Evolutionary conservation across 2,797 vertebrate species (phyloP).

Genomic region (Amazonetta brasiliensis): DNA sequence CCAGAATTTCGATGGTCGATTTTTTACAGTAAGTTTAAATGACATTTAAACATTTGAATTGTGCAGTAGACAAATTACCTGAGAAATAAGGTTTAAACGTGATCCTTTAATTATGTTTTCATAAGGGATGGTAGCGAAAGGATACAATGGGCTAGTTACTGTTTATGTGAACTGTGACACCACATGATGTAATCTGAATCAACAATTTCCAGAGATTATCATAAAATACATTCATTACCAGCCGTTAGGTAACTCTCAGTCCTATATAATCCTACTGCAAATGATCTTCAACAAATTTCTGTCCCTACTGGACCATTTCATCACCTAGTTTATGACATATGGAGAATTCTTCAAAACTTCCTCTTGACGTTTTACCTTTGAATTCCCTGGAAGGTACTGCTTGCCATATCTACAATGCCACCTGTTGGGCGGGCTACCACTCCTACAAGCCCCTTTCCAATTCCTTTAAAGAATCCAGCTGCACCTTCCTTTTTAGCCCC

Average conservation of each 20-base stretch:
- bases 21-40: neutral
- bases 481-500: slow-evolving; percentile 96
- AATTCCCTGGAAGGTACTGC: slow-evolving; percentile 97
- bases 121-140: neutral
- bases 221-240: neutral
- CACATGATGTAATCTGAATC: neutral
- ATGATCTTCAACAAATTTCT: neutral
- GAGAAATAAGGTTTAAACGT: neutral
- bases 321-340: fast-evolving
- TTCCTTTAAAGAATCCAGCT: slow-evolving; percentile 97
- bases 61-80: neutral
- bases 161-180: neutral
- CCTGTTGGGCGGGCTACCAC: slow-evolving; percentile 93
- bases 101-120: neutral
- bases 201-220: neutral
- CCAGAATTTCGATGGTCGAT: neutral
- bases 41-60: neutral
- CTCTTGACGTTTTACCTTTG: slow-evolving; percentile 85
- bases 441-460: slow-evolving; percentile 95
- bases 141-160: neutral
- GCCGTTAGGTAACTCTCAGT: neutral
- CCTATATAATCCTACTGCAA: too few relatives aligned
- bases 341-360: neutral
- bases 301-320: neutral
- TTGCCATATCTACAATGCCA: slow-evolving; percentile 97